phyloP scores from a whole-genome alignment of 2,888 invertebrate genomes.

The Oligia strigilis region DNA sequence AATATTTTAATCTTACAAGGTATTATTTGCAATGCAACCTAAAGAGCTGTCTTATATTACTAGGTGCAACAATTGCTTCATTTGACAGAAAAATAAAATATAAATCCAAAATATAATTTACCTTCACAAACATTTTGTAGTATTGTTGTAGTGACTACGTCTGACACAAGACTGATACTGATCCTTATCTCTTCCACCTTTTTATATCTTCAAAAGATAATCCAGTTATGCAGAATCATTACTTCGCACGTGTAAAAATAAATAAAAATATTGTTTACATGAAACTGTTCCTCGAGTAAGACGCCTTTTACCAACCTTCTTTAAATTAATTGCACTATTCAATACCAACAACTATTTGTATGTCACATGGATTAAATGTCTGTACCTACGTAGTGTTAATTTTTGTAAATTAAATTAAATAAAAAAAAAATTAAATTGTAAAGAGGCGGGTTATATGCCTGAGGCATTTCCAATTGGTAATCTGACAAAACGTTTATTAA shows the following conservation, averaged over 20 bases:
- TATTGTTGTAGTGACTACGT: conserved; percentile 78
- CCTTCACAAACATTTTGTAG: conserved; percentile 84
- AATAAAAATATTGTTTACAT: conserved; percentile 22
- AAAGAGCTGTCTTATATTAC: neutral
- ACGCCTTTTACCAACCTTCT: conserved; percentile 41
- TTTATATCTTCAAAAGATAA: conserved; percentile 74
- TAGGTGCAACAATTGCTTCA: neutral
- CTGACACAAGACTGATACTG: conserved; percentile 73
- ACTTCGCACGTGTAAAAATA: neutral
- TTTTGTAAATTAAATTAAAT: too few relatives aligned
- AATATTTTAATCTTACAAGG: neutral
- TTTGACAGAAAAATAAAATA: neutral
- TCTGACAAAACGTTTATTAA: neutral
- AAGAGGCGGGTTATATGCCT: neutral
- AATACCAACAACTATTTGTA: conserved; percentile 39
- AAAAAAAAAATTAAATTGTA: neutral
- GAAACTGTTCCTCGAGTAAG: conserved; percentile 8
- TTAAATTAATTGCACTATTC: conserved; percentile 18
- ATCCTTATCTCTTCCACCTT: conserved; percentile 58
- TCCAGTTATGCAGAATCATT: conserved; percentile 63
- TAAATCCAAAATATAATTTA: conserved; percentile 61
- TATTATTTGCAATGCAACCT: too few relatives aligned
- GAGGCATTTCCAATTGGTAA: neutral
- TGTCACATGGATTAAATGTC: conserved; percentile 1
- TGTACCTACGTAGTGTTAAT: neutral